Evolutionary conservation across 1,140 invertebrate species (phyloP).

Genomic region (Hestina assimilis): DNA sequence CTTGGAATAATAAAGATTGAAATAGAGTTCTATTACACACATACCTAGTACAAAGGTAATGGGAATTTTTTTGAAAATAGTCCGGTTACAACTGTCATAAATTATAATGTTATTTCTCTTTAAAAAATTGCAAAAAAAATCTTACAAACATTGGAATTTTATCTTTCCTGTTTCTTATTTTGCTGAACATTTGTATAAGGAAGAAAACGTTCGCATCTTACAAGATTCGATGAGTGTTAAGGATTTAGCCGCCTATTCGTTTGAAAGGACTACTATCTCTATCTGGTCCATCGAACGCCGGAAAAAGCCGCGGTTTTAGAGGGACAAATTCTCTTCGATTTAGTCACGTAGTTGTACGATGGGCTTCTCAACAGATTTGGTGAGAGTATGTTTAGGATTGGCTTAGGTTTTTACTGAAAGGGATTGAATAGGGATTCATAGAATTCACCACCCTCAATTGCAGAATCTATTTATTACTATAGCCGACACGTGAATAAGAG

Average conservation of each 20-base stretch:
- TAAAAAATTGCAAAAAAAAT: not conserved
- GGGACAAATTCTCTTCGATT: conserved; percentile 72
- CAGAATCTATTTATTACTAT: not conserved
- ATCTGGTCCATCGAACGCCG: conserved; percentile 68
- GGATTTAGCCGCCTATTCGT: conserved; percentile 64
- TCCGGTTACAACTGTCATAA: too few species aligned
- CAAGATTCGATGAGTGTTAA: conserved; percentile 60
- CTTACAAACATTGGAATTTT: too few species aligned
- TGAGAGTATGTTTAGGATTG: conserved; percentile 60
- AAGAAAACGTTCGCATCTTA: conserved; percentile 45
- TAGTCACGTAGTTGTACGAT: conserved; percentile 66
- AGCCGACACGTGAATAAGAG: not conserved
- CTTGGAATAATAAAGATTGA: too few species aligned
- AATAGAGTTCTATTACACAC: too few species aligned
- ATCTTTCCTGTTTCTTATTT: conserved; percentile 14
- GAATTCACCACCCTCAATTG: conserved; percentile 1
- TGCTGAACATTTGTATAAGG: not conserved
- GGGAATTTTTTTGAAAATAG: too few species aligned
- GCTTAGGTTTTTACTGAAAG: conserved; percentile 59
- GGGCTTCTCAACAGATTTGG: conserved; percentile 67
- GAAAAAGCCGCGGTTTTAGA: conserved; percentile 67
- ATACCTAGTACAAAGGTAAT: too few species aligned
- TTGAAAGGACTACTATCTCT: conserved; percentile 68
- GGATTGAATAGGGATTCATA: conserved; percentile 32
- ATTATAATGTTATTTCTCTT: too few species aligned